phyloP scores from a whole-genome alignment of 2,113 vertebrate species.

The Hystrix brachyura region DNA sequence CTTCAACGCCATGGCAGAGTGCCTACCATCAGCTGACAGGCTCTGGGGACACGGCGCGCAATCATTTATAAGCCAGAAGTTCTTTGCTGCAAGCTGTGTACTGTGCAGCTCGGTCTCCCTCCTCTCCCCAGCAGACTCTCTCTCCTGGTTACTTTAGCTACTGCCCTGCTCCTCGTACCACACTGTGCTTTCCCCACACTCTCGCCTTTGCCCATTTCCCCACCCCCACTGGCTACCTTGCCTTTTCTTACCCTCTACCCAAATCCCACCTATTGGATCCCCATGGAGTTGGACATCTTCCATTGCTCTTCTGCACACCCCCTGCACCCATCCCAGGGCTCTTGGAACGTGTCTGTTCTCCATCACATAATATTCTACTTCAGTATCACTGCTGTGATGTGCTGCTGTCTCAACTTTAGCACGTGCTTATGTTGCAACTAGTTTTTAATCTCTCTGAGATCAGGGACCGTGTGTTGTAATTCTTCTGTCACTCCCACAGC shows the following conservation, averaged over 20 bases:
- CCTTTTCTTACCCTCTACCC: not conserved
- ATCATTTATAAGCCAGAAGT: not conserved
- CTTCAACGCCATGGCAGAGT: not conserved
- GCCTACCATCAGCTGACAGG: not conserved
- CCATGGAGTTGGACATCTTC: not conserved
- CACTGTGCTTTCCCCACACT: not conserved
- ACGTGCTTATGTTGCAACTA: not conserved
- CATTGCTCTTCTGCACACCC: not conserved
- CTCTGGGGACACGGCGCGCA: not conserved
- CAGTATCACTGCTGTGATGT: not conserved
- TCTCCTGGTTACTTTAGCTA: not conserved
- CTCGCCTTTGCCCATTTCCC: not conserved
- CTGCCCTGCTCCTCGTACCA: accelerated
- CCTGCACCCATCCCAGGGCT: not conserved
- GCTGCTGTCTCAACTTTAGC: not conserved
- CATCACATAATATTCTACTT: not conserved
- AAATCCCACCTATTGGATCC: not conserved
- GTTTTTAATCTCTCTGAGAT: not conserved
- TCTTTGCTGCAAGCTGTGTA: not conserved
- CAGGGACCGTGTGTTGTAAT: not conserved
- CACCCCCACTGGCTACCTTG: not conserved
- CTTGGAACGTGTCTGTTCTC: not conserved
- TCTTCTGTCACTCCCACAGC: not conserved
- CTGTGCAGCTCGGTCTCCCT: not conserved
- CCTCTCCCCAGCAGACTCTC: not conserved